A percentile compares a stretch with the other conserved stretches of the same genome.
phyloP scores from a whole-genome alignment of 2,113 vertebrate species.

The Spea bombifrons region DNA sequence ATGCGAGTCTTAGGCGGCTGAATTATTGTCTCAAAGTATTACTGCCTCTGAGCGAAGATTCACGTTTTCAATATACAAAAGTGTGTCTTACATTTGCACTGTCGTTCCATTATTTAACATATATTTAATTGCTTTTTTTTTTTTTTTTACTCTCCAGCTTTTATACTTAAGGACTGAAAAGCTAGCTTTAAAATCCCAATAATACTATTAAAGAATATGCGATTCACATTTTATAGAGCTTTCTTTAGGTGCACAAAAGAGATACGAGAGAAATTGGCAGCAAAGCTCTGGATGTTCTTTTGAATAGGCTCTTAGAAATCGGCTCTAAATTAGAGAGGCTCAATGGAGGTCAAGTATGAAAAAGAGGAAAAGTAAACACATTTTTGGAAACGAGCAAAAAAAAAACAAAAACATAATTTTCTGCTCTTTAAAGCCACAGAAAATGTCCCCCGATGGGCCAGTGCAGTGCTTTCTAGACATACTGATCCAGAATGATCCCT shows the following conservation, averaged over 20 bases:
- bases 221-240: slow-evolving; percentile 25
- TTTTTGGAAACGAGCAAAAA: no score
- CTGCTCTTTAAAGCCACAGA: no score
- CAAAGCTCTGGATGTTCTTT: background rate
- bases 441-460: background rate
- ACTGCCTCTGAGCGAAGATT: background rate
- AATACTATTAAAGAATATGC: background rate
- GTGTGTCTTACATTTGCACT: background rate
- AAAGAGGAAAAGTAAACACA: no score
- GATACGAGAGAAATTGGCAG: background rate
- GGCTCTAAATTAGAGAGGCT: background rate
- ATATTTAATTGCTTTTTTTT: background rate
- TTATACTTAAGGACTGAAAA: background rate
- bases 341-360: no score
- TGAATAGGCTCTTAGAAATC: background rate
- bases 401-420: no score
- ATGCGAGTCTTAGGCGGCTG: background rate
- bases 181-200: background rate
- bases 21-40: background rate
- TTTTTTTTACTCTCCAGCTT: background rate
- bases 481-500: slow-evolving; percentile 13
- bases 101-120: background rate
- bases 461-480: slow-evolving; percentile 3
- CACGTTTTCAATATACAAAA: background rate
- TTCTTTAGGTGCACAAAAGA: background rate